A percentile compares a stretch with the other conserved stretches of the same genome.
These are phyloP conservation scores for Melanerpes formicivorus DNA, from an alignment of 2,113 vertebrate species.

Conservation along the genomic window DNA sequence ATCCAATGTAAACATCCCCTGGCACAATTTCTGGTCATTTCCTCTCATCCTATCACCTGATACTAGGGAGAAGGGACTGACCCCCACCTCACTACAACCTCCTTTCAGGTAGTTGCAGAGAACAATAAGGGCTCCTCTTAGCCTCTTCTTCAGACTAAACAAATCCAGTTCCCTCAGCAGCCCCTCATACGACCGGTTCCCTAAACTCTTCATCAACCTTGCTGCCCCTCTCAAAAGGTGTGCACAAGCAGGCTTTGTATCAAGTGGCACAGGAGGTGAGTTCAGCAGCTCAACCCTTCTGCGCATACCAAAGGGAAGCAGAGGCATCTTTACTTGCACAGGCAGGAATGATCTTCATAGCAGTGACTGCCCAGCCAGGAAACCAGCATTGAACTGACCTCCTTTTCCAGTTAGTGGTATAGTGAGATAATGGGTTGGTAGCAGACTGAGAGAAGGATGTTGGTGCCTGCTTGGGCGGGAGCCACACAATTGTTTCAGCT, in stretches of 20 bases:
- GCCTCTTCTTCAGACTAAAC: no score
- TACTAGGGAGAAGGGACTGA: no score
- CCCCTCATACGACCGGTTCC: no score
- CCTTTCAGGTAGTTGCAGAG: no score
- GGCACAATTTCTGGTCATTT: no score
- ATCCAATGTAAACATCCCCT: no score
- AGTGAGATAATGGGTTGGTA: background rate
- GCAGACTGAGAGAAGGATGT: background rate
- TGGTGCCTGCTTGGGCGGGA: background rate
- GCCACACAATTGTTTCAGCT: background rate
- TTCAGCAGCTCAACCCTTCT: background rate
- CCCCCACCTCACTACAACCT: no score
- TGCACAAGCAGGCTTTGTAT: background rate
- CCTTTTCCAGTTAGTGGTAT: background rate
- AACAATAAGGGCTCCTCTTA: no score
- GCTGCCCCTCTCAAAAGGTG: background rate
- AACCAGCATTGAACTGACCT: background rate
- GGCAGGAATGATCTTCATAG: background rate
- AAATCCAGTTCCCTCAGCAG: no score
- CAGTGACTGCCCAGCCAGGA: background rate
- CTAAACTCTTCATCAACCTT: no score
- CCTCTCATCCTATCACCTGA: no score
- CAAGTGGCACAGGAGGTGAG: background rate
- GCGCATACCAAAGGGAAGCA: background rate
- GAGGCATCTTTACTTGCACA: background rate